Base-by-base conservation (phyloP, 2,797 vertebrate genomes). In the Muscicapa striata region DNA sequence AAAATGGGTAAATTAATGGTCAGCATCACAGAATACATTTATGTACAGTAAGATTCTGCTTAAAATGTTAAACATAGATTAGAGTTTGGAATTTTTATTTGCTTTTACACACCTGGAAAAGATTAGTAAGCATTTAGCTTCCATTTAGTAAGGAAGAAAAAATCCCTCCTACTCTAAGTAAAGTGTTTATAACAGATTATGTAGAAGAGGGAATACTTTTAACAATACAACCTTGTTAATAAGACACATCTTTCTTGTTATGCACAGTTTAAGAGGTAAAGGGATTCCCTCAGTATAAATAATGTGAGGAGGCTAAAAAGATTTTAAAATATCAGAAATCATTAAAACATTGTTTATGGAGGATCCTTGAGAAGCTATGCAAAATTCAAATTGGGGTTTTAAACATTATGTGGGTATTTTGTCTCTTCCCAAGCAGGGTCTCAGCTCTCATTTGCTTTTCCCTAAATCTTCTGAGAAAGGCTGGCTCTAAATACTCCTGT, bases 21-120 rank as follows among this genome's bases (percentile, higher is more conserved):
- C 87, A 94, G 24, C 48, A 70, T 74, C 86, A 64, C 16, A 87
- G 40, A 19, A 82, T 21, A 62, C 19, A 18, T 82, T 89, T 89
- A 57, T 84, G 68, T 88, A 52, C 57, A 79, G 11, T 18, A 30
- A 74, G 66, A 84, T 40, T 81, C 13, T 51, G 16, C 69, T 73
- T 24, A 9, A 81, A 83, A 77, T 48, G 19, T 77, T 82, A 61
- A 79, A 78, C 9, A n/a, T 7, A 76, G 36, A 62, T 80, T 93
- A 58, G 63, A 55, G 14, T 63, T 38, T 63, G 51, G 21, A 49
- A 15, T 88, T 90, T 88, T 90, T 58, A 85, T 78, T 87, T 89
- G 30, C 30, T 76, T 40, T 96, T 63, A 57, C 13, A 73, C 79
- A 89, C 55, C 32, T 94, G 76, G 66, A 76, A 95, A 81, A 89